Evolutionary conservation across 2,797 vertebrate species (phyloP).

Genomic region (Danionella dracula): DNA sequence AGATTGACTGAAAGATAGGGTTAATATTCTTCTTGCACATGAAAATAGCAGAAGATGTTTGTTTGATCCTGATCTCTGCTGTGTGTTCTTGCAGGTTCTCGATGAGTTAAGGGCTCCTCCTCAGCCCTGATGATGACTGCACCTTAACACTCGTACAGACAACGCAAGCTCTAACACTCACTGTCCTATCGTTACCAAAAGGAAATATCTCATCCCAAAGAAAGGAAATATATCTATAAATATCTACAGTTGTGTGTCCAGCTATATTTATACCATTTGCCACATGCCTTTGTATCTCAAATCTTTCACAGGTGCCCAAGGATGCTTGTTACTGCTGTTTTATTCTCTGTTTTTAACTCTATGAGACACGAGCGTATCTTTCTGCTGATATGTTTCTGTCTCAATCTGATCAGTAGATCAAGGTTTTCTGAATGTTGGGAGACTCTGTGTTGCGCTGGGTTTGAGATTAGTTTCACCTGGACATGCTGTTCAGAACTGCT

Average conservation of each 20-base stretch:
- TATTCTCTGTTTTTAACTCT: conserved; percentile 30
- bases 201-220: conserved; percentile 28
- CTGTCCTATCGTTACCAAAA: conserved; percentile 42
- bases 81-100: conserved; percentile 32
- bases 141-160: conserved; percentile 24
- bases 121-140: conserved; percentile 24
- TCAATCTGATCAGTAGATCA: too few relatives aligned
- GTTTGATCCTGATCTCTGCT: too few relatives aligned
- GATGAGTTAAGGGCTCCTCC: conserved; percentile 16
- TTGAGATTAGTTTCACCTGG: conserved; percentile 11
- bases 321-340: conserved; percentile 31
- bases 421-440: background rate
- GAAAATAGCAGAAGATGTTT: too few relatives aligned
- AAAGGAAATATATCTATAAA: conserved; percentile 28
- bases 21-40: too few relatives aligned
- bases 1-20: too few relatives aligned
- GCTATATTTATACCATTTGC: conserved; percentile 42
- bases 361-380: background rate
- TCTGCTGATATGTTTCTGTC: too few relatives aligned
- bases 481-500: conserved; percentile 30
- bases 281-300: conserved; percentile 38
- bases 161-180: conserved; percentile 25
- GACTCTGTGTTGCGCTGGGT: conserved; percentile 1
- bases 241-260: conserved; percentile 8
- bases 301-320: conserved; percentile 29